Conservation (phyloP, 37 sponge, comb jelly and placozoan genomes). For the Spongilla lacustris region DNA sequence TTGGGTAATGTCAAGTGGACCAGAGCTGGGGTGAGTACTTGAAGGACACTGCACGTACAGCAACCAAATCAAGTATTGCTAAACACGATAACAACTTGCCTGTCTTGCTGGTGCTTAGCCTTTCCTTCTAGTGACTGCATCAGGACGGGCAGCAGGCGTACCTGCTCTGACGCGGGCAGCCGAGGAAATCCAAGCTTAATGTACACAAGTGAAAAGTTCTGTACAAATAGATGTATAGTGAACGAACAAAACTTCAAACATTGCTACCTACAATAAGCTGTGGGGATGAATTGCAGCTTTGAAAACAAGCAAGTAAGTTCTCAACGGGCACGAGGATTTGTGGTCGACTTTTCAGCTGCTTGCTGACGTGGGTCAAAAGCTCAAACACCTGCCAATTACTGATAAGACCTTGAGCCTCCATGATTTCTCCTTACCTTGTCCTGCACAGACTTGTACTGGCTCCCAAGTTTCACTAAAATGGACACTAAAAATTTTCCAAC, state of each 20-base stretch:
- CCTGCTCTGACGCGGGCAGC: conserved; percentile 31
- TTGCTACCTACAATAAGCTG: conserved; percentile 21
- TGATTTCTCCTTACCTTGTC: conserved; percentile 38
- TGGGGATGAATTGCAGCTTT: conserved; percentile 18
- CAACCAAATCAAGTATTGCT: neutral
- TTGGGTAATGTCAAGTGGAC: conserved; percentile 37
- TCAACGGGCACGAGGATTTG: conserved; percentile 44
- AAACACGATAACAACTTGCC: conserved; percentile 9
- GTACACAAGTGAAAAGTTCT: conserved; percentile 68
- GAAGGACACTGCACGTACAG: conserved; percentile 32
- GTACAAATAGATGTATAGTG: neutral
- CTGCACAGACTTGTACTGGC: conserved; percentile 30
- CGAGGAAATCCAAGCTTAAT: conserved; percentile 54
- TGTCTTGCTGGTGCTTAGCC: conserved; percentile 50
- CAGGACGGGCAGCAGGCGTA: conserved; percentile 13
- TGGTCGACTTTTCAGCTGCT: conserved; percentile 55
- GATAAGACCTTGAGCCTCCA: neutral
- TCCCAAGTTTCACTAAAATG: conserved; percentile 52
- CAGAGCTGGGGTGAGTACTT: conserved; percentile 46
- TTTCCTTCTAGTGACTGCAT: conserved; percentile 33
- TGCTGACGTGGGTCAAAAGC: conserved; percentile 61
- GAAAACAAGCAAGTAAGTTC: conserved; percentile 37
- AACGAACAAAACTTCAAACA: neutral
- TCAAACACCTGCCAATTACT: conserved; percentile 54
- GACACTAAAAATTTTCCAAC: conserved; percentile 55